These are phyloP conservation scores for Corythaeola cristata DNA, from an alignment of 2,113 vertebrate genomes.

Conservation along the genomic window DNA sequence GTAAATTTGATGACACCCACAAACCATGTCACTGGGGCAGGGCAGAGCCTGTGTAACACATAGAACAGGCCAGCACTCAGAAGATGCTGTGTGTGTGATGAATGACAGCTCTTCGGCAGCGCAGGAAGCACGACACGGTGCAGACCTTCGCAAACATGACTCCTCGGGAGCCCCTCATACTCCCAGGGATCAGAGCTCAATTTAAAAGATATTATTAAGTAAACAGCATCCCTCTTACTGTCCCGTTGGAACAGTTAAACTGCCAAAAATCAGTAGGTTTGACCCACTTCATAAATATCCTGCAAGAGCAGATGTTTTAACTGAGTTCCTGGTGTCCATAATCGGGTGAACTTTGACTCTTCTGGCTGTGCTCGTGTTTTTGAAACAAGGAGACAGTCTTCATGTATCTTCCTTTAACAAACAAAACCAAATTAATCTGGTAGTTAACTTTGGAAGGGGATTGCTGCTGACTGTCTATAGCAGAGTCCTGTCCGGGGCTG, in stretches of 20 bases:
- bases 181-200: not conserved
- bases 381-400: not conserved
- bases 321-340: not conserved
- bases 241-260: not conserved
- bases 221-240: not conserved
- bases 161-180: not conserved
- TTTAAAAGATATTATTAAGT: not conserved
- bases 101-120: not conserved
- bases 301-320: not conserved
- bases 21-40: fast-evolving
- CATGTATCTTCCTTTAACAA: not conserved
- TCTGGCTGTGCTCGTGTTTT: not conserved
- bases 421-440: not conserved
- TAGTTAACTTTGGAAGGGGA: not conserved
- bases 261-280: not conserved
- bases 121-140: fast-evolving
- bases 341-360: not conserved
- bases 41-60: not conserved
- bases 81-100: not conserved
- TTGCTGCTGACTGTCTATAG: not conserved
- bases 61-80: not conserved
- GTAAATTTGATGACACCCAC: not conserved
- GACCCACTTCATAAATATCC: not conserved
- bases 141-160: not conserved
- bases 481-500: not conserved